phyloP scores from a whole-genome alignment of 2,797 vertebrate genomes.

The Pogoniulus pusillus region DNA sequence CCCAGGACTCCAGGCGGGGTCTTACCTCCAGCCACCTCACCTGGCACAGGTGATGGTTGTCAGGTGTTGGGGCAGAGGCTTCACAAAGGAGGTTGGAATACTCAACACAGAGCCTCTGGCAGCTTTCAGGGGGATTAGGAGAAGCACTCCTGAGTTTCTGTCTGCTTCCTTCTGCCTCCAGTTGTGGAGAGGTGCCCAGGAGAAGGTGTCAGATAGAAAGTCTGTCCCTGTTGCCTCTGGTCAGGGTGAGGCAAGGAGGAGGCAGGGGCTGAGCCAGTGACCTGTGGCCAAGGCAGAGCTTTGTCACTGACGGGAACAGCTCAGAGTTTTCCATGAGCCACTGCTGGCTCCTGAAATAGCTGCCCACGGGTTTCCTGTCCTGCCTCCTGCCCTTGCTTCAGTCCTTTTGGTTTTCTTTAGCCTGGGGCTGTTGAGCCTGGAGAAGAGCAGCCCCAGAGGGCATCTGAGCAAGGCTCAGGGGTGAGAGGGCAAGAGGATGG shows the following conservation, averaged over 20 bases:
- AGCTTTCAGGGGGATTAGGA: background rate
- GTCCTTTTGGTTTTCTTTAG: background rate
- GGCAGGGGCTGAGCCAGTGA: background rate
- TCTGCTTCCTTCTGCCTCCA: background rate
- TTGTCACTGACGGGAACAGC: background rate
- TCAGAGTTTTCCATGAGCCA: slow-evolving; percentile 38
- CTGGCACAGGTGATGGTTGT: too few relatives aligned
- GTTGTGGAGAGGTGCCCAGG: background rate
- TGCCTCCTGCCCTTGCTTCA: background rate
- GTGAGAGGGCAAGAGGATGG: too few relatives aligned
- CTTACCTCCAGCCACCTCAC: background rate
- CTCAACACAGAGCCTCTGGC: background rate
- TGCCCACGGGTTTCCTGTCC: slow-evolving; percentile 29
- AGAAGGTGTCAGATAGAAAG: background rate
- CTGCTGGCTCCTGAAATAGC: background rate
- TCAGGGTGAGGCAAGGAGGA: background rate
- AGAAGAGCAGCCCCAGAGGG: too few relatives aligned
- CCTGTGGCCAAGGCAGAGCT: background rate
- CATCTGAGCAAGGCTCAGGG: too few relatives aligned
- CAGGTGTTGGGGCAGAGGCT: fast-evolving
- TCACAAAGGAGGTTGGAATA: background rate
- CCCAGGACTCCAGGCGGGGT: too few relatives aligned
- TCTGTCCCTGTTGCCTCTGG: background rate
- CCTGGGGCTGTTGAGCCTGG: too few relatives aligned
- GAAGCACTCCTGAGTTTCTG: background rate